Percentiles rank a stretch among this genome's conserved stretches.
phyloP scores from a whole-genome alignment of 2,797 vertebrate genomes.

The Eulemur rubriventer region DNA sequence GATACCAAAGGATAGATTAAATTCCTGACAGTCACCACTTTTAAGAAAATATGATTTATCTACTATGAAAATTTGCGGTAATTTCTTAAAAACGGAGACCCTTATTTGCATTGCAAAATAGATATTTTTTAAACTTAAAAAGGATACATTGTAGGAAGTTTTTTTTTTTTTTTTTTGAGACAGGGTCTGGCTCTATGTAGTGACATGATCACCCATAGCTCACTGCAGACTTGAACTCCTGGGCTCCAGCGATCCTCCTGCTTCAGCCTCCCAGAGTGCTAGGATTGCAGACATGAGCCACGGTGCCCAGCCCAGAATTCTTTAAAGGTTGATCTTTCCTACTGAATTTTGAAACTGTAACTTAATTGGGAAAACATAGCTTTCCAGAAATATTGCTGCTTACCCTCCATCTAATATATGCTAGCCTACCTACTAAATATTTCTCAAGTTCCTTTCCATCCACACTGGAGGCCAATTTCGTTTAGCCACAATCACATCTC shows the following conservation, averaged over 20 bases:
- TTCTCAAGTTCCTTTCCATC: background rate
- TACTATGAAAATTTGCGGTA: background rate
- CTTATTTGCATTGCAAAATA: background rate
- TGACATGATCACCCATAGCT: background rate
- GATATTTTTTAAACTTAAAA: background rate
- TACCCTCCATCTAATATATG: background rate
- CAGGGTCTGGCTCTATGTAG: background rate
- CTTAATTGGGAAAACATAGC: background rate
- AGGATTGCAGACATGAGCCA: background rate
- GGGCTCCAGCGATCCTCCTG: background rate
- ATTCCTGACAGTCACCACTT: background rate
- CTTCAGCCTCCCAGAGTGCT: background rate
- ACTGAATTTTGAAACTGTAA: background rate
- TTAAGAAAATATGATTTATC: background rate
- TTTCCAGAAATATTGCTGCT: background rate
- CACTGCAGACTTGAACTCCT: background rate
- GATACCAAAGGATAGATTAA: background rate
- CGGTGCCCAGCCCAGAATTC: background rate
- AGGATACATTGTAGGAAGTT: background rate
- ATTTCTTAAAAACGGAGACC: background rate
- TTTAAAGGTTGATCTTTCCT: background rate
- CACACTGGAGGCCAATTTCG: background rate
- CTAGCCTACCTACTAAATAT: background rate
- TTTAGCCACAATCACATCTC: background rate
- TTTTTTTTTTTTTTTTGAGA: background rate